Conservation (phyloP, 2,113 vertebrate genomes). For the Sinocyclocheilus maitianheensis region DNA sequence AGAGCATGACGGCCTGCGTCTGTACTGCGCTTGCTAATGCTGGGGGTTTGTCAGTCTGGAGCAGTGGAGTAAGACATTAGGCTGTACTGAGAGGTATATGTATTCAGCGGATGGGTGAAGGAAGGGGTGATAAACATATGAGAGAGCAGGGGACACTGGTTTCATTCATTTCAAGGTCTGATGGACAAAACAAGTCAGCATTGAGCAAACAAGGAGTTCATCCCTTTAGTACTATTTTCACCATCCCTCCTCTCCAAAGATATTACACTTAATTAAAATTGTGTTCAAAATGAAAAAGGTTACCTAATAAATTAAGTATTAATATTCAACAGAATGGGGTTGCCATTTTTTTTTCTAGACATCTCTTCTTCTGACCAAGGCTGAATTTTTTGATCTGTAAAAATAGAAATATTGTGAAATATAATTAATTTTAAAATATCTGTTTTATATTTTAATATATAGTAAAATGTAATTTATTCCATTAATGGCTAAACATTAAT, state of each 20-base stretch:
- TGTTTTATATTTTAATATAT: no score
- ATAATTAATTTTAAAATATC: no score
- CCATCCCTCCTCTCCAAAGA: not conserved
- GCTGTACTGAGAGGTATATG: slow-evolving; percentile 7
- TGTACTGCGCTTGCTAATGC: slow-evolving; percentile 11
- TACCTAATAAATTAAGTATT: not conserved
- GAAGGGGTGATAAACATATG: not conserved
- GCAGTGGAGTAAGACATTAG: not conserved
- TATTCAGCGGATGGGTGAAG: not conserved
- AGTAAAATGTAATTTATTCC: no score
- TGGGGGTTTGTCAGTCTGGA: not conserved
- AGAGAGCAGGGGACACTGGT: not conserved
- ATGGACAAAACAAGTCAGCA: not conserved
- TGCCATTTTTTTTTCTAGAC: no score
- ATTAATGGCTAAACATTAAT: no score
- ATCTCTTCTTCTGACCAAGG: no score
- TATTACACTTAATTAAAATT: not conserved
- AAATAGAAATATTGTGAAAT: no score
- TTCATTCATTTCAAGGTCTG: not conserved
- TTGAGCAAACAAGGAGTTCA: not conserved
- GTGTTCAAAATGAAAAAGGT: no score
- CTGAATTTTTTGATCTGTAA: no score
- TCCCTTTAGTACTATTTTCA: not conserved
- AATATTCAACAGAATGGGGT: not conserved
- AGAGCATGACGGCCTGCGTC: not conserved